Evolutionary conservation across 2,113 vertebrate genomes (phyloP).

Genomic region (Tinamus guttatus): DNA sequence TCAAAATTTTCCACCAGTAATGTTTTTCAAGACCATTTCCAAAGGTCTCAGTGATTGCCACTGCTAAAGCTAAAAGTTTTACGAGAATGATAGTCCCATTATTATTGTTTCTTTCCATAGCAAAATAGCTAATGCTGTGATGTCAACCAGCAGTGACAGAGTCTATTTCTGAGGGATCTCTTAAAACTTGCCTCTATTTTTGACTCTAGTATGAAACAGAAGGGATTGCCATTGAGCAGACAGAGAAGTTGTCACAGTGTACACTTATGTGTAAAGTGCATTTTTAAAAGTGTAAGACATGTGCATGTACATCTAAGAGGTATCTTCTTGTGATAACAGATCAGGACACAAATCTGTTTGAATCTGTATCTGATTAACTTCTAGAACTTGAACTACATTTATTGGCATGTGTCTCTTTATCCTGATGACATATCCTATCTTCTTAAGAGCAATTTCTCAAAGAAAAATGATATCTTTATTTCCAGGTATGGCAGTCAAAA

Average conservation of each 20-base stretch:
- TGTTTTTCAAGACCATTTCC: background rate
- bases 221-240: background rate
- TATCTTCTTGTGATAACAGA: background rate
- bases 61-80: background rate
- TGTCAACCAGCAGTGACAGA: background rate
- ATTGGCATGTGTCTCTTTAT: background rate
- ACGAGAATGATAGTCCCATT: background rate
- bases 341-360: background rate
- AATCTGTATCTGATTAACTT: slow-evolving; percentile 35
- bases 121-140: background rate
- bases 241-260: background rate
- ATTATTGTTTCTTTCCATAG: background rate
- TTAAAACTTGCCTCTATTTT: background rate
- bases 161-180: background rate
- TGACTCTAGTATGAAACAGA: background rate
- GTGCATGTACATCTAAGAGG: background rate
- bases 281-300: background rate
- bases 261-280: background rate
- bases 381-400: background rate
- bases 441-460: slow-evolving; percentile 37
- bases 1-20: background rate
- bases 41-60: background rate
- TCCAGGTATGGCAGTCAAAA: background rate
- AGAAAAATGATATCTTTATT: slow-evolving; percentile 5
- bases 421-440: background rate